Evolutionary conservation across 2,888 invertebrate genomes (phyloP), one percentile per base, ranked within the genome.

Genomic region (Caenorhabditis macrosperma): DNA sequence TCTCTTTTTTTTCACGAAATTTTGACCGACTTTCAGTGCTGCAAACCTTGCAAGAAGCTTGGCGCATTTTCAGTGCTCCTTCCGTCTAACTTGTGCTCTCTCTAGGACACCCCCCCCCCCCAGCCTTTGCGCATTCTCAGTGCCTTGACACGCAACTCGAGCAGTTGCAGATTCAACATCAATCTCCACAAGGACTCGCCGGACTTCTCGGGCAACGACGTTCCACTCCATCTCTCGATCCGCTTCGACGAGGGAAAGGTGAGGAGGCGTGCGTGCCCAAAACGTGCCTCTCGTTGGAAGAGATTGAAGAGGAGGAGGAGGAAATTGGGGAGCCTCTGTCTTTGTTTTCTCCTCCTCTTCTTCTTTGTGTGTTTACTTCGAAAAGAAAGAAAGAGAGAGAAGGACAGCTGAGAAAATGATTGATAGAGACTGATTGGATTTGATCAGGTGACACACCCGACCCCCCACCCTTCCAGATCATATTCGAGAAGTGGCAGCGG

Each of bases 231-330:
- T 71, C 63, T 87, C 17, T 80, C 81, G 59, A 80, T 85, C 48
- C 82, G 87, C 7, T 84, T 87, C 82, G 86, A 87, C 59, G 87
- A 87, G 74, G 86, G 86, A 77, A 86, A 85, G 83, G 86, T 85
- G 50, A 52, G 71, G n/a, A n/a, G n/a, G n/a, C n/a, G n/a, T n/a
- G n/a, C n/a, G n/a, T n/a, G n/a, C 33, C n/a, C n/a, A 61, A 61
- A 59, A 60, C 68, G 35, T 48, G 60, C 48, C 50, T n/a, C n/a
- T n/a, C n/a, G n/a, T n/a, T n/a, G n/a, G n/a, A n/a, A n/a, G n/a
- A n/a, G n/a, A n/a, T n/a, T n/a, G 38, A 33, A 44, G 33, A 41
- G 28, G 20, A 55, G 22, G 7, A 24, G 48, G 28, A 54, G 63
- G 71, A 72, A 72, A 72, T 72, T 72, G 52, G 71, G n/a, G n/a